Percentiles rank a stretch among this genome's conserved stretches.
phyloP scores from a whole-genome alignment of 1,140 invertebrate genomes.

The Phymastichus coffea region DNA sequence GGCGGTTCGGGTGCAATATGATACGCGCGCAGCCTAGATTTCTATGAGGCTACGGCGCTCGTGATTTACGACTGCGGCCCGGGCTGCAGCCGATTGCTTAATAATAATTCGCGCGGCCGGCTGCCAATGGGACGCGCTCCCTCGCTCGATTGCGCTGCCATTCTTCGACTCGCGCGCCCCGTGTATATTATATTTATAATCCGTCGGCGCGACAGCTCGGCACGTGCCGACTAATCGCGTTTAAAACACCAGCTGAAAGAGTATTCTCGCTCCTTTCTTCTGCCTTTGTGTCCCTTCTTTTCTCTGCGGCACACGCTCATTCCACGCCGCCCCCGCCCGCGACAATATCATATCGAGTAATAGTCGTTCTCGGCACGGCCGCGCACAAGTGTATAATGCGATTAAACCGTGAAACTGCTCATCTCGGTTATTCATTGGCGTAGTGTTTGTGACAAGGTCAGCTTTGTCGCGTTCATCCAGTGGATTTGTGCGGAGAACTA shows the following conservation, averaged over 20 bases:
- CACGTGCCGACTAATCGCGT: conserved; percentile 46
- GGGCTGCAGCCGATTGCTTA: conserved; percentile 14
- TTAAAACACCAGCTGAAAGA: conserved; percentile 48
- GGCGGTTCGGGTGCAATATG: not conserved
- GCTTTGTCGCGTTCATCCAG: too few relatives aligned
- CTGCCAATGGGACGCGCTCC: too few relatives aligned
- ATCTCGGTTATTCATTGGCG: too few relatives aligned
- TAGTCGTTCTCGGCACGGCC: too few relatives aligned
- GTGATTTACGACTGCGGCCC: conserved; percentile 20
- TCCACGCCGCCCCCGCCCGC: too few relatives aligned
- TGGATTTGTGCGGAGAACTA: too few relatives aligned
- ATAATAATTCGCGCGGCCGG: conserved; percentile 12
- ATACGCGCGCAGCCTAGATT: conserved; percentile 1
- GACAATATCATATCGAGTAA: too few relatives aligned
- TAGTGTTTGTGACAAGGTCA: too few relatives aligned
- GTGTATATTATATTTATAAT: conserved; percentile 56
- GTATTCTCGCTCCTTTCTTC: too few relatives aligned
- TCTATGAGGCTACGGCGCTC: conserved; percentile 6
- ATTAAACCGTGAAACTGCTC: too few relatives aligned
- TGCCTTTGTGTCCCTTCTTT: too few relatives aligned
- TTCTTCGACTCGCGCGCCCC: not conserved
- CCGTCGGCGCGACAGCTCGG: conserved; percentile 36
- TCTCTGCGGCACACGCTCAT: too few relatives aligned
- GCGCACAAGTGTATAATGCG: conserved; percentile 8
- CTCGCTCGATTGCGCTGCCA: not conserved